phyloP scores from a whole-genome alignment of 2,888 invertebrate species.

The Chrysodeixis includens region DNA sequence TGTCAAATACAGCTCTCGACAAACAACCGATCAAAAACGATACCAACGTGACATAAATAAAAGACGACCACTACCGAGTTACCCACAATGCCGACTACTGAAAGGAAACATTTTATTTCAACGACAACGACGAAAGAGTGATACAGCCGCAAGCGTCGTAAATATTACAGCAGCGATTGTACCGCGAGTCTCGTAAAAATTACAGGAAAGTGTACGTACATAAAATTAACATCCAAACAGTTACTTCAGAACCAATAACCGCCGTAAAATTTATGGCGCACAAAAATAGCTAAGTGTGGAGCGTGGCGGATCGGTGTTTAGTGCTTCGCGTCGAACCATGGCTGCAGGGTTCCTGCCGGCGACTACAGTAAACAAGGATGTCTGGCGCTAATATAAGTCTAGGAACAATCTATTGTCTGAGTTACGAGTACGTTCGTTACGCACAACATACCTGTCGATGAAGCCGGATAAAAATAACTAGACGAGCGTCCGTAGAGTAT shows the following conservation, averaged over 20 bases:
- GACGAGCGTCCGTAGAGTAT: constrained; percentile 68
- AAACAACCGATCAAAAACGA: constrained; percentile 65
- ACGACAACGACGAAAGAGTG: constrained; percentile 31
- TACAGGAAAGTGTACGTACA: constrained; percentile 46
- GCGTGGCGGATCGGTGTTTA: constrained; percentile 54
- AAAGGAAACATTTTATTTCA: constrained; percentile 37
- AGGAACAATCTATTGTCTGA: constrained; percentile 60
- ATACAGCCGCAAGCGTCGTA: constrained; percentile 42
- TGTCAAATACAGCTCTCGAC: constrained; percentile 63
- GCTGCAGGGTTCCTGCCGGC: constrained; percentile 36
- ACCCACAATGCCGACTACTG: neutral
- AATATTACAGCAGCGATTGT: constrained; percentile 40
- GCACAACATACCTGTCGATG: constrained; percentile 77
- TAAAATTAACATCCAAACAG: constrained; percentile 52
- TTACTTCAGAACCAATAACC: constrained; percentile 52
- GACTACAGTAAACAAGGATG: constrained; percentile 48
- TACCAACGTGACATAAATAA: constrained; percentile 52
- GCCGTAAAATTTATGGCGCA: constrained; percentile 50
- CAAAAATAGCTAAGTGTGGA: constrained; percentile 55
- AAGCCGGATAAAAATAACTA: constrained; percentile 75
- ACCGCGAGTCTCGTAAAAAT: constrained; percentile 45
- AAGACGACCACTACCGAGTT: constrained; percentile 28
- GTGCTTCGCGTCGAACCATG: constrained; percentile 32
- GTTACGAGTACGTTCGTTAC: constrained; percentile 62
- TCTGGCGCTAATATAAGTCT: constrained; percentile 54